Base-by-base conservation (phyloP, 2,888 invertebrate species). In the Eilema depressum region DNA sequence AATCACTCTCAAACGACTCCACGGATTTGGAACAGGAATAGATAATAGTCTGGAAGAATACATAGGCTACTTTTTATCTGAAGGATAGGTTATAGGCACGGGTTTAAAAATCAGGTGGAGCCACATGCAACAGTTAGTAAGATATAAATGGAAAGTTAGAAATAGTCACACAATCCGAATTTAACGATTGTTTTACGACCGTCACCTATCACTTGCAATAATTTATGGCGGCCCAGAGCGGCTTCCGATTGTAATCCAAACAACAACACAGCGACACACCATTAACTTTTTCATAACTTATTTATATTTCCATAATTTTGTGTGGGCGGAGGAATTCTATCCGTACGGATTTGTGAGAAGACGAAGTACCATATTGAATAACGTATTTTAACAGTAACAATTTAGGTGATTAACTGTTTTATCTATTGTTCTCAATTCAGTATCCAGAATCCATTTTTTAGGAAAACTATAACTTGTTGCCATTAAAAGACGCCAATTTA, bases 171-270 rank as follows among this genome's bases (percentile, higher is more conserved):
- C 88, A 90, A 91, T 91, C 89, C 88, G 75, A 77, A 78, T 90
- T 92, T 92, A 90, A 92, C 90, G 91, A 90, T 90, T 88, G 87
- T 91, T 93, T 90, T 90, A 93, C 88, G 84, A 83, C 84, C 83
- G 80, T 76, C 85, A 83, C 85, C 85, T 88, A 87, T 85, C 89
- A 86, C 79, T 79, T 75, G 79, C 75, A 76, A 84, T 91, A 94
- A 93, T 92, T 92, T 93, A 92, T 91, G 86, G 82, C 89, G 84
- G 85, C 89, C 91, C 88, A 86, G 85, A 72, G 37, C 74, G 80
- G 87, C 90, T 89, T 87, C 89, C 88, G 88, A 86, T 86, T 82
- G 83, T 81, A 73, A 83, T 76, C 79, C 78, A 63, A 73, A 75
- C 66, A 65, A 64, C 61, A 73, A 75, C 73, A 73, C 65, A 69